Evolutionary conservation across 1,140 invertebrate species (phyloP).

Genomic region (Drosophila cardini): DNA sequence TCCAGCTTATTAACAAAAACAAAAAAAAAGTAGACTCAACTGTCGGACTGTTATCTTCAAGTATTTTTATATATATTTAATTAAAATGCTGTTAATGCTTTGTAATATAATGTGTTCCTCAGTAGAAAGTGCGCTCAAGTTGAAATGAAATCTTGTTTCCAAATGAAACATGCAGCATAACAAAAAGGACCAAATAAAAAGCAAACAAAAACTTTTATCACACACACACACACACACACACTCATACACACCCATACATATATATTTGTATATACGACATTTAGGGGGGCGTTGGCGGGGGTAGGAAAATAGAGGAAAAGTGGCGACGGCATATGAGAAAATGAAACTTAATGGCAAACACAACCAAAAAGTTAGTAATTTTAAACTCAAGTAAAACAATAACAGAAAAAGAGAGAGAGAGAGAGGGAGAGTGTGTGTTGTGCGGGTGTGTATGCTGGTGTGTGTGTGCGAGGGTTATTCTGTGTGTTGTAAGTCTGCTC

Average conservation of each 20-base stretch:
- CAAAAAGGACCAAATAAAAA: constrained; percentile 34
- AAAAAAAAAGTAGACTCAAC: not conserved
- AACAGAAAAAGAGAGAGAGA: constrained; percentile 10
- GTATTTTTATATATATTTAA: constrained; percentile 44
- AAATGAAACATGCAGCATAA: constrained; percentile 64
- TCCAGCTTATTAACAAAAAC: constrained; percentile 10
- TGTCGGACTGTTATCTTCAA: constrained; percentile 6
- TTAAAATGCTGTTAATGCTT: constrained; percentile 54
- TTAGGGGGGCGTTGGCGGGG: constrained; percentile 13
- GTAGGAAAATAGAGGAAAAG: constrained; percentile 3
- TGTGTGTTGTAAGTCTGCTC: constrained; percentile 53
- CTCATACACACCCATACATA: constrained; percentile 22
- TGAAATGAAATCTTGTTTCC: constrained; percentile 62
- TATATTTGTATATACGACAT: constrained; percentile 23
- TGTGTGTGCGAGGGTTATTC: constrained; percentile 28
- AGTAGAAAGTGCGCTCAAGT: constrained; percentile 49
- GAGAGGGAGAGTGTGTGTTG: too few relatives aligned
- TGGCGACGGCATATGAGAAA: constrained; percentile 32
- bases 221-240: constrained; percentile 35
- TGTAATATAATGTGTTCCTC: constrained; percentile 15
- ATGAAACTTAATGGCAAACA: constrained; percentile 64
- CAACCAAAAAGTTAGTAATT: constrained; percentile 78
- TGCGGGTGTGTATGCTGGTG: constrained; percentile 22
- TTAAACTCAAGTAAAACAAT: constrained; percentile 48
- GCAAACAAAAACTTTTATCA: constrained; percentile 60